Evolutionary conservation across 2,888 invertebrate genomes (phyloP).

Genomic region (Phlogophora meticulosa): DNA sequence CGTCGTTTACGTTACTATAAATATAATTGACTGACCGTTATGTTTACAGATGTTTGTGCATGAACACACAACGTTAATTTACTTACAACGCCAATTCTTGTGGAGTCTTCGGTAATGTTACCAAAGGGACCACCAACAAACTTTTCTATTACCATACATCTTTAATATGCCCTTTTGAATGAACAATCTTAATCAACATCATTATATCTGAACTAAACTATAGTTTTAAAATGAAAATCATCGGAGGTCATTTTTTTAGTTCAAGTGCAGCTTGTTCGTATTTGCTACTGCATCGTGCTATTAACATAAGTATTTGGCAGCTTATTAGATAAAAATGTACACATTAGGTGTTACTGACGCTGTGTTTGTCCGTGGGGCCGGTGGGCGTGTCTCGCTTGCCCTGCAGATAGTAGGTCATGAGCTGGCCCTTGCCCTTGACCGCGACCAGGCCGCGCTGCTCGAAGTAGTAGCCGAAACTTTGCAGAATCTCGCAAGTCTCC

Average conservation of each 20-base stretch:
- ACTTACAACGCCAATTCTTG: slow-evolving; percentile 1
- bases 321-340: slow-evolving; percentile 49
- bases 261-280: slow-evolving; percentile 58
- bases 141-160: background rate
- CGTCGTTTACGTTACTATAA: slow-evolving; percentile 26
- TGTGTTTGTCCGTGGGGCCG: slow-evolving; percentile 61
- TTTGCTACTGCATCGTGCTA: slow-evolving; percentile 42
- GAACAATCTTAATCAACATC: background rate
- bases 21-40: slow-evolving; percentile 13
- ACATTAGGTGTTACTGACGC: slow-evolving; percentile 69
- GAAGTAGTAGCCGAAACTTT: slow-evolving; percentile 97
- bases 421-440: slow-evolving; percentile 99
- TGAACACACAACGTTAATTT: background rate
- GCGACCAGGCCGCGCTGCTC: slow-evolving; percentile 98
- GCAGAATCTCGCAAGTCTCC: slow-evolving; percentile 97
- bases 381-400: slow-evolving; percentile 87
- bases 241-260: slow-evolving; percentile 48
- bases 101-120: too few species aligned
- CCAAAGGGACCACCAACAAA: too few species aligned
- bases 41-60: slow-evolving; percentile 24
- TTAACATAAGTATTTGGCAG: slow-evolving; percentile 60
- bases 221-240: slow-evolving; percentile 10
- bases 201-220: background rate
- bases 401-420: slow-evolving; percentile 98
- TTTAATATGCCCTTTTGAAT: background rate